A percentile compares a stretch with the other conserved stretches of the same genome.
Conservation (phyloP, 2,888 invertebrate species). For the Leuctra nigra region DNA sequence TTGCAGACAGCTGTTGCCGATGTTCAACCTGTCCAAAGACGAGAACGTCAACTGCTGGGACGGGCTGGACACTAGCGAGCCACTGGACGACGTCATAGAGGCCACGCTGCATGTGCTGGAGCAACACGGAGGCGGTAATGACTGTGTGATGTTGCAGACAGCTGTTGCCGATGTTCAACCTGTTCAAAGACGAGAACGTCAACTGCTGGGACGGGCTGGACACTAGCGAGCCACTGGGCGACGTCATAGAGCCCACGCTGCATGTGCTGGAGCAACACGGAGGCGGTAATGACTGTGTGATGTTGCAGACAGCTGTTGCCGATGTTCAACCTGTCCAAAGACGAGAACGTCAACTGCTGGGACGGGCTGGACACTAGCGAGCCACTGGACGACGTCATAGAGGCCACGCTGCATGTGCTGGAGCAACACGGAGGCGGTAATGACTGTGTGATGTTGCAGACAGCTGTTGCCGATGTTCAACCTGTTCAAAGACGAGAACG, state of each 20-base stretch:
- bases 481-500: constrained; percentile 79
- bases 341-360: constrained; percentile 79
- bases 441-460: too few species aligned
- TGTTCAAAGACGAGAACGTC: constrained; percentile 80
- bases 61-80: constrained; percentile 80
- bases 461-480: constrained; percentile 88
- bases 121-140: constrained; percentile 85
- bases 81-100: constrained; percentile 84
- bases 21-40: constrained; percentile 81
- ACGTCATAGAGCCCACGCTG: constrained; percentile 86
- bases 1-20: constrained; percentile 79
- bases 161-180: constrained; percentile 81
- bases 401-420: constrained; percentile 84
- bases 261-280: constrained; percentile 86
- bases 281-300: too few species aligned
- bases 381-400: constrained; percentile 84
- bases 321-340: constrained; percentile 79
- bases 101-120: constrained; percentile 89
- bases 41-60: constrained; percentile 83
- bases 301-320: constrained; percentile 83
- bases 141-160: too few species aligned
- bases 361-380: constrained; percentile 82
- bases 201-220: constrained; percentile 87
- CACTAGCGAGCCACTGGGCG: constrained; percentile 79
- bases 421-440: constrained; percentile 91